These are phyloP conservation scores for Phocoena sinus DNA, from an alignment of 2,113 vertebrate species.

Conservation along the genomic window DNA sequence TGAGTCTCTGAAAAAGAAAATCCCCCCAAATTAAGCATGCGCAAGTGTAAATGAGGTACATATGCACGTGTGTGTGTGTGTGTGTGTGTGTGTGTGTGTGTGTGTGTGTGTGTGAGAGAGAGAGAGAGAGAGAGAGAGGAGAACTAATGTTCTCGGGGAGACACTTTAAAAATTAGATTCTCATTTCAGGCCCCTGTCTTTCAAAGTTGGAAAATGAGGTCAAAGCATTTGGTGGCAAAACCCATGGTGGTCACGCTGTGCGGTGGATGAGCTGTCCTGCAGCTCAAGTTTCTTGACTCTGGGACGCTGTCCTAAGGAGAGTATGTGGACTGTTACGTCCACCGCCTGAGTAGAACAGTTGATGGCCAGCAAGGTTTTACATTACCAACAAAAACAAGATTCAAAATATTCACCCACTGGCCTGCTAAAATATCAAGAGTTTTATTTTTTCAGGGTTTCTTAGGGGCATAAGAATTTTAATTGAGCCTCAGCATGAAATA, in stretches of 20 bases:
- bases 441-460: neutral
- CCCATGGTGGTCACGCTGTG: fast-evolving
- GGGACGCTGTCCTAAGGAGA: fast-evolving
- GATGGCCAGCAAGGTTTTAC: neutral
- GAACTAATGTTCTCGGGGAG: neutral
- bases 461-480: neutral
- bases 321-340: neutral
- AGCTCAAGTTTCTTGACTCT: neutral
- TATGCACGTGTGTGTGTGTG: fast-evolving
- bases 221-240: fast-evolving
- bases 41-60: fast-evolving
- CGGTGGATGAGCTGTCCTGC: neutral
- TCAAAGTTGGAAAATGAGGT: neutral
- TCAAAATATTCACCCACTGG: neutral
- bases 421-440: neutral
- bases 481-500: neutral
- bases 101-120: too few relatives aligned
- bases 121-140: too few relatives aligned
- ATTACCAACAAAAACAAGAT: neutral
- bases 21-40: neutral
- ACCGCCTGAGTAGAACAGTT: neutral
- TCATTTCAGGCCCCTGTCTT: neutral
- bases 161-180: neutral
- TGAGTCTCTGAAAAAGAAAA: neutral
- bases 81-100: too few relatives aligned